Conservation (phyloP, 1,140 invertebrate genomes). For the Eupeodes corollae region DNA sequence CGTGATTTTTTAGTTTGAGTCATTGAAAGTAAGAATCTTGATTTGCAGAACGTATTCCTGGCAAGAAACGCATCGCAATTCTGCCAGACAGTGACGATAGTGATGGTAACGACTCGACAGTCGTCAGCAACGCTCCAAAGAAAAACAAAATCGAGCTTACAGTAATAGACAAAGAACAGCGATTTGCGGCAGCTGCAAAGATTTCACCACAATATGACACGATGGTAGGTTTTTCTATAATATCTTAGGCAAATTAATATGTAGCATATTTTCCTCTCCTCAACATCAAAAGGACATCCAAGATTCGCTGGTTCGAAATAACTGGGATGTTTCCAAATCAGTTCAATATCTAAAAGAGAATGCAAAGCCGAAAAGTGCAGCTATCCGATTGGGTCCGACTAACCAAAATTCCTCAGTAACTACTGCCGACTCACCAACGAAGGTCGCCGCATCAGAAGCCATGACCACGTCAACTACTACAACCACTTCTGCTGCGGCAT, state of each 20-base stretch:
- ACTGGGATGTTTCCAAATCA: conserved; percentile 29
- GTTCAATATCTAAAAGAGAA: conserved; percentile 22
- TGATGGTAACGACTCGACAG: conserved; percentile 11
- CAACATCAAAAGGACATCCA: conserved; percentile 29
- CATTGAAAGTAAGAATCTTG: background rate
- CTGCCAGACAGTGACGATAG: conserved; percentile 31
- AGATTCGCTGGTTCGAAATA: conserved; percentile 23
- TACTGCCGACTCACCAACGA: too few species aligned
- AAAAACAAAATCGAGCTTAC: conserved; percentile 24
- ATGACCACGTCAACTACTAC: too few species aligned
- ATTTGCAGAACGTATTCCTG: conserved; percentile 27
- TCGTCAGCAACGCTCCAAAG: conserved; percentile 9
- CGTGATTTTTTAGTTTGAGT: conserved; percentile 1
- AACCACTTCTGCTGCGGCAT: background rate
- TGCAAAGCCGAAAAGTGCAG: conserved; percentile 17
- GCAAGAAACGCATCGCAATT: conserved; percentile 31
- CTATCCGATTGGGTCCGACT: conserved; percentile 7
- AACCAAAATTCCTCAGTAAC: conserved; percentile 9
- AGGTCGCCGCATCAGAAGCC: too few species aligned
- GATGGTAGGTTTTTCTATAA: conserved; percentile 20
- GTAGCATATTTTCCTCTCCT: too few species aligned
- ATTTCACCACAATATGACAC: conserved; percentile 31
- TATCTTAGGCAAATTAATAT: background rate
- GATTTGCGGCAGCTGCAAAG: conserved; percentile 30
- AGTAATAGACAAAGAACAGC: conserved; percentile 31